Conservation (phyloP, 2,113 vertebrate genomes). For the Hippotragus niger region DNA sequence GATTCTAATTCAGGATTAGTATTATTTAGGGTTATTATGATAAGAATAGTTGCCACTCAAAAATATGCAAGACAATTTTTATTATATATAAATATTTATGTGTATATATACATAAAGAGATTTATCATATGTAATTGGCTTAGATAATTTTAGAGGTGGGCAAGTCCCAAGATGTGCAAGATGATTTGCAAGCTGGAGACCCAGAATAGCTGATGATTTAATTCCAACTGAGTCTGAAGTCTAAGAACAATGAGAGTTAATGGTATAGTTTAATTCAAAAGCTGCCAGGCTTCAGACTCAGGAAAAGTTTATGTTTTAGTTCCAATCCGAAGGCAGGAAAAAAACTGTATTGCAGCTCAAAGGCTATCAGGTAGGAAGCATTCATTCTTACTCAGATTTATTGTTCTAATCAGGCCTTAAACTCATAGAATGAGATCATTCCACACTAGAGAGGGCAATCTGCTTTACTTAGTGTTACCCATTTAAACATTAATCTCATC, state of each 20-base stretch:
- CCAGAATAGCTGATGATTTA: neutral
- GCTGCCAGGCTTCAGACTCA: neutral
- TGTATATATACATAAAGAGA: neutral
- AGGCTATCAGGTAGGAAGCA: neutral
- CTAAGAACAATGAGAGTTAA: neutral
- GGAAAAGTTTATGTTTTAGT: neutral
- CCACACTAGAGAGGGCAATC: neutral
- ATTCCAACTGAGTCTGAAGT: neutral
- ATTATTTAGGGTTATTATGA: neutral
- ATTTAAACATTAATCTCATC: neutral
- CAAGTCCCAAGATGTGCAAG: neutral
- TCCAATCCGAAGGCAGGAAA: neutral
- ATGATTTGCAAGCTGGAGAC: neutral
- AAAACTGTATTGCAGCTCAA: neutral
- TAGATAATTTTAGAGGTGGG: neutral
- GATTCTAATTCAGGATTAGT: neutral
- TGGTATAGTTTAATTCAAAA: neutral
- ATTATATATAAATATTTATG: neutral
- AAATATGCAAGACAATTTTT: neutral
- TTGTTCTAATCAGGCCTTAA: neutral
- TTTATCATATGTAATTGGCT: neutral
- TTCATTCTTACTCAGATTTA: neutral
- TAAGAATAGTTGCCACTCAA: neutral
- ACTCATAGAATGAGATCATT: neutral
- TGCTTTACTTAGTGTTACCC: neutral